A percentile compares a stretch with the other conserved stretches of the same genome.
phyloP scores from a whole-genome alignment of 2,888 invertebrate genomes.

The Melipona bicolor region DNA sequence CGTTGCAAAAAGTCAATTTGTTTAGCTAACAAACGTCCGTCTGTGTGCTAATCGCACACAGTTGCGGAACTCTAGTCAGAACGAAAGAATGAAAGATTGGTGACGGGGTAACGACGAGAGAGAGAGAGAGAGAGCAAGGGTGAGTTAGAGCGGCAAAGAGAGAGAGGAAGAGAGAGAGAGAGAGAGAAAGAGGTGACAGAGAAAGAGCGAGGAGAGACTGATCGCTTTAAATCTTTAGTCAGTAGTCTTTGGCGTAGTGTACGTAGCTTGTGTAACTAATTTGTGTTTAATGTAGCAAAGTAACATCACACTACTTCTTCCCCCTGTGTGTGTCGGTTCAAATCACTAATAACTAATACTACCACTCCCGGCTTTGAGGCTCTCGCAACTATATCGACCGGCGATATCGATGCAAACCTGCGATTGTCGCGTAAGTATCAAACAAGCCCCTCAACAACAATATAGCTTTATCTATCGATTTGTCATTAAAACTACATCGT shows the following conservation, averaged over 20 bases:
- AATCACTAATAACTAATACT: slow-evolving; percentile 83
- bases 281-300: slow-evolving; percentile 83
- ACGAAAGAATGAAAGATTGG: slow-evolving; percentile 4
- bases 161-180: neutral
- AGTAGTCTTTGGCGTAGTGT: slow-evolving; percentile 74
- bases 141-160: neutral
- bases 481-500: slow-evolving; percentile 30
- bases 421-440: slow-evolving; percentile 80
- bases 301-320: slow-evolving; percentile 81
- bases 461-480: slow-evolving; percentile 62
- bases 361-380: slow-evolving; percentile 80
- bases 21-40: slow-evolving; percentile 38
- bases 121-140: neutral
- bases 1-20: slow-evolving; percentile 31
- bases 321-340: slow-evolving; percentile 78
- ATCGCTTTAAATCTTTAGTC: slow-evolving; percentile 57
- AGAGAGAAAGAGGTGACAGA: neutral
- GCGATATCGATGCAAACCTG: slow-evolving; percentile 75
- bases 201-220: slow-evolving; percentile 26
- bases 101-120: neutral
- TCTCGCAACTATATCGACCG: slow-evolving; percentile 77
- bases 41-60: slow-evolving; percentile 27
- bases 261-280: slow-evolving; percentile 83
- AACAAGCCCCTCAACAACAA: slow-evolving; percentile 56
- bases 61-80: slow-evolving; percentile 28